A percentile compares a stretch with the other conserved stretches of the same genome.
Evolutionary conservation across 2,797 vertebrate genomes (phyloP).

Genomic region (Oophaga sylvatica): DNA sequence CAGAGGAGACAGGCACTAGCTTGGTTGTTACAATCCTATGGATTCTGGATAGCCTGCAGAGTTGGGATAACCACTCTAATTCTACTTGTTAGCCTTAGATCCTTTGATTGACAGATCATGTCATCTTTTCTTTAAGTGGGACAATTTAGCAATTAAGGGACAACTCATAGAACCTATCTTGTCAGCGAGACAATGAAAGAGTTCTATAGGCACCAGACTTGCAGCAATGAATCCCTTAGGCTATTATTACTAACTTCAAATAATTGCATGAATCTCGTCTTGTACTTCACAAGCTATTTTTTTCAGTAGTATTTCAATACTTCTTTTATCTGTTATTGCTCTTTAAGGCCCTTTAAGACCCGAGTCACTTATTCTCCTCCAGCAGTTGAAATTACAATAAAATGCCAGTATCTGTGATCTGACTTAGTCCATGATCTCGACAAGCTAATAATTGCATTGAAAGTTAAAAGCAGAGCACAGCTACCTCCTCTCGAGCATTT

Average conservation of each 20-base stretch:
- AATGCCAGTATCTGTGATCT: constrained; percentile 68
- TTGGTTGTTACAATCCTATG: no score
- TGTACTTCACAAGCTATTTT: neutral
- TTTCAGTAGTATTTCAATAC: neutral
- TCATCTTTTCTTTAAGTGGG: neutral
- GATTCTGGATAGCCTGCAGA: no score
- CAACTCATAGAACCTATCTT: neutral
- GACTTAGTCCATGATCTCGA: constrained; percentile 69
- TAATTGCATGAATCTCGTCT: neutral
- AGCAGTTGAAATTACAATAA: constrained; percentile 65
- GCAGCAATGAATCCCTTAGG: neutral
- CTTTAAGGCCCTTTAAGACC: constrained; percentile 38
- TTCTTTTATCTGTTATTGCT: constrained; percentile 23
- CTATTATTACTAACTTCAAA: neutral
- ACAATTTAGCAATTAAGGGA: neutral
- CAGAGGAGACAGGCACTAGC: no score
- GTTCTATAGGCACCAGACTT: neutral
- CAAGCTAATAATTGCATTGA: constrained; percentile 70
- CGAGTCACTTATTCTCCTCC: constrained; percentile 52
- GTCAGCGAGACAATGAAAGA: neutral
- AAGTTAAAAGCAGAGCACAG: constrained; percentile 63
- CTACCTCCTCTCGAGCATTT: constrained; percentile 32
- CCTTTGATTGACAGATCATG: neutral
- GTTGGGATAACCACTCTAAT: no score
- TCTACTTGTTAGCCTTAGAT: neutral